Percentiles rank a stretch among this genome's conserved stretches.
Evolutionary conservation across 2,888 invertebrate species (phyloP).

Genomic region (Patella ulyssiponensis): DNA sequence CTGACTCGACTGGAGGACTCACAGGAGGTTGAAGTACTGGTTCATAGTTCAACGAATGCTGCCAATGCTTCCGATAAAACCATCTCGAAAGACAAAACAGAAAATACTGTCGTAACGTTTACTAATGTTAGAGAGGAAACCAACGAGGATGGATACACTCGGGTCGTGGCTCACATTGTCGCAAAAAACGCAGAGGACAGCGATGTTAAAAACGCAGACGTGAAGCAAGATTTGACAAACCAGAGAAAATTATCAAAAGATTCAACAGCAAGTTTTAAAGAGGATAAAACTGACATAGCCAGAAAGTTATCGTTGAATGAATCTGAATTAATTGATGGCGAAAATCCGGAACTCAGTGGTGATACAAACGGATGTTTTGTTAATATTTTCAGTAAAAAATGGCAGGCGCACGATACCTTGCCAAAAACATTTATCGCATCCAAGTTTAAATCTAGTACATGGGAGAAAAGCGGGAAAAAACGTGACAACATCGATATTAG

Average conservation of each 20-base stretch:
- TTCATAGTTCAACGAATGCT: slow-evolving; percentile 32
- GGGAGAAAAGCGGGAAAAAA: slow-evolving; percentile 38
- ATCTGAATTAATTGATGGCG: not conserved
- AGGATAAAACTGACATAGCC: slow-evolving; percentile 9
- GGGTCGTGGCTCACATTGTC: slow-evolving; percentile 34
- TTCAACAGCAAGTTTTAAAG: not conserved
- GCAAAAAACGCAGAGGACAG: slow-evolving; percentile 15
- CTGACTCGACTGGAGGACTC: slow-evolving; percentile 12
- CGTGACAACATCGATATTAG: not conserved
- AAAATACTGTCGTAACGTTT: slow-evolving; percentile 24
- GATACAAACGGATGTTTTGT: slow-evolving; percentile 52
- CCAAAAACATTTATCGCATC: not conserved
- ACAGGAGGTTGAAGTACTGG: slow-evolving; percentile 41
- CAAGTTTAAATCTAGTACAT: slow-evolving; percentile 34
- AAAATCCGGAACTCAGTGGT: slow-evolving; percentile 12
- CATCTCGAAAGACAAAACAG: slow-evolving; percentile 21
- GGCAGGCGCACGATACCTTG: slow-evolving; percentile 34
- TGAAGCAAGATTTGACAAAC: not conserved
- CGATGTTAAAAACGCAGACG: not conserved
- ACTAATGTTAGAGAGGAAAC: slow-evolving; percentile 35
- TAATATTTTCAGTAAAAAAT: slow-evolving; percentile 52
- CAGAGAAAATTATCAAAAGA: slow-evolving; percentile 3
- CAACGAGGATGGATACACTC: slow-evolving; percentile 33
- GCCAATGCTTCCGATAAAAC: slow-evolving; percentile 21
- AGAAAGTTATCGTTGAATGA: not conserved